Evolutionary conservation across 2,797 vertebrate genomes (phyloP).

Genomic region (Neostethus bicornis): DNA sequence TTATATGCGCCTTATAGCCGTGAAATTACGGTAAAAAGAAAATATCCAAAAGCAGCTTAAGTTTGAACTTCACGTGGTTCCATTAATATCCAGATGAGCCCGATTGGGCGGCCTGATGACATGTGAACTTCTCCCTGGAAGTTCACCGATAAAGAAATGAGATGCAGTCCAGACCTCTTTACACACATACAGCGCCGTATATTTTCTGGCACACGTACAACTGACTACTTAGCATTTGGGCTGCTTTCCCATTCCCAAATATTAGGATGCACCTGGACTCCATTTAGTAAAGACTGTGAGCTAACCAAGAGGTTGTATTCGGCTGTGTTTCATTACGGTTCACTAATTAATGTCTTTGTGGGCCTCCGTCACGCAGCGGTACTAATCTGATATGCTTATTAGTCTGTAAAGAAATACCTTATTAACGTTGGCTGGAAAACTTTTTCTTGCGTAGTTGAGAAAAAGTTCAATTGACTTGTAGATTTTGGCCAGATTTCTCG

Average conservation of each 20-base stretch:
- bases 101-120: neutral
- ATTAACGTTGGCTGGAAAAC: neutral
- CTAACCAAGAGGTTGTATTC: neutral
- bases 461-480: neutral
- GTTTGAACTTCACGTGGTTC: neutral
- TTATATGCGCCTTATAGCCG: too few species aligned
- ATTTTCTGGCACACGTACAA: constrained; percentile 7
- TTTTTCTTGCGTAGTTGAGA: too few species aligned
- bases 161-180: neutral
- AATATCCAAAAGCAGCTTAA: neutral
- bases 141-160: neutral
- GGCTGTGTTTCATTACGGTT: neutral
- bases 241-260: constrained; percentile 7
- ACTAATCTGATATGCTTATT: neutral
- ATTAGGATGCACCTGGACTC: neutral
- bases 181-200: neutral
- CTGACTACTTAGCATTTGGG: neutral
- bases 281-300: constrained; percentile 6
- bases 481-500: too few species aligned
- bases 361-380: neutral
- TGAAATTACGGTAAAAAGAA: too few species aligned
- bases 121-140: neutral
- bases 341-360: neutral
- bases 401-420: neutral
- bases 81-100: neutral